Conservation (phyloP, 92 coral and sea anemone species). For the Hydrozoanthus gracilis region DNA sequence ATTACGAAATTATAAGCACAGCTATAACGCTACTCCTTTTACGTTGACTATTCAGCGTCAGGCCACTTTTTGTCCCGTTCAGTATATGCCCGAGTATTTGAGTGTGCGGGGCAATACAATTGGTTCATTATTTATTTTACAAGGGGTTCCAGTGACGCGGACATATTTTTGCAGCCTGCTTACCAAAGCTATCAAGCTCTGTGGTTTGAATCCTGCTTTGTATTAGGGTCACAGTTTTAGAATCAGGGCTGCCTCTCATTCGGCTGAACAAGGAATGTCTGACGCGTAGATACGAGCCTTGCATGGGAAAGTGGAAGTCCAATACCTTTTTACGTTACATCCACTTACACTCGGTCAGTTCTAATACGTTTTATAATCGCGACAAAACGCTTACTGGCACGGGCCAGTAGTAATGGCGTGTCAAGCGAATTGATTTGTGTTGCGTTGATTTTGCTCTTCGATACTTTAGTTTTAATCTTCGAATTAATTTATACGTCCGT, state of each 20-base stretch:
- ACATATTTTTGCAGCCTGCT: not conserved
- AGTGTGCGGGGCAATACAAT: not conserved
- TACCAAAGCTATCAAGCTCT: not conserved
- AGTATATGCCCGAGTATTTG: not conserved
- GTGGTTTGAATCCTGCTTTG: not conserved
- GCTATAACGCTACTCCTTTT: not conserved
- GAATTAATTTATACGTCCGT: too few relatives aligned
- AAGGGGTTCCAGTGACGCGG: not conserved
- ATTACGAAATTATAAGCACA: not conserved
- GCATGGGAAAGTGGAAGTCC: slow-evolving; percentile 29
- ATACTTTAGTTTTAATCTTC: too few relatives aligned
- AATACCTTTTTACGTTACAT: too few relatives aligned
- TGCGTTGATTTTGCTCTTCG: too few relatives aligned
- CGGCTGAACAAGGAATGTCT: slow-evolving; percentile 18
- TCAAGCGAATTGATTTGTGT: too few relatives aligned
- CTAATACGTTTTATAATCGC: too few relatives aligned
- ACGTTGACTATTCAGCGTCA: not conserved
- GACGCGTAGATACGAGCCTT: slow-evolving; percentile 10
- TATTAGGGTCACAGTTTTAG: slow-evolving; percentile 20
- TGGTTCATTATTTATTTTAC: not conserved
- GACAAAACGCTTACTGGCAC: too few relatives aligned
- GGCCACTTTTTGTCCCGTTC: slow-evolving; percentile 4
- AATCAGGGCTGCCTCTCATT: slow-evolving; percentile 13
- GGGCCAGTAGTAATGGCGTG: too few relatives aligned
- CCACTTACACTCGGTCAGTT: too few relatives aligned